These are phyloP conservation scores for Peribatodes rhomboidaria DNA, from an alignment of 2,888 invertebrate genomes.

Conservation along the genomic window DNA sequence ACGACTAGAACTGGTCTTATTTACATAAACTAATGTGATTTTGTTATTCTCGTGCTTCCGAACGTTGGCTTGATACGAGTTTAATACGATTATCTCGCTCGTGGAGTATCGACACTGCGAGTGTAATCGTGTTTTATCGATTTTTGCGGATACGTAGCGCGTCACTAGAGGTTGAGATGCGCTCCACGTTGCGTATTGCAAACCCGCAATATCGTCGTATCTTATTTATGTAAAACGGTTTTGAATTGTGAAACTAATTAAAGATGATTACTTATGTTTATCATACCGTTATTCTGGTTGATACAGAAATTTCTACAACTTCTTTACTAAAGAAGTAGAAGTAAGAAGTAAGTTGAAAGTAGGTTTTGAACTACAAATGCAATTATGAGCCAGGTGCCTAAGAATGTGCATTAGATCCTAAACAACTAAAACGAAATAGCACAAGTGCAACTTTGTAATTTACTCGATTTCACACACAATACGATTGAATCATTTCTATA, in stretches of 20 bases:
- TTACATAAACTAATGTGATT: constrained; percentile 57
- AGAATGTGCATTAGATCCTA: not conserved
- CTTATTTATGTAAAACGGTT: constrained; percentile 33
- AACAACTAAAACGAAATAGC: not conserved
- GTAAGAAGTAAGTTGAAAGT: too few species aligned
- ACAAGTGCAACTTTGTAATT: constrained; percentile 1
- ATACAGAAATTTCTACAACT: not conserved
- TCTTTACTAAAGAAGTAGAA: not conserved
- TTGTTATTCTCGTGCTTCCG: constrained; percentile 45
- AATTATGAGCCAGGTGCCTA: not conserved
- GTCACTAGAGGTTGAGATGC: constrained; percentile 43
- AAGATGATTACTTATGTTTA: constrained; percentile 24
- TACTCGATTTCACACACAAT: constrained; percentile 10
- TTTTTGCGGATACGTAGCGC: constrained; percentile 36
- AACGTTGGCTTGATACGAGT: constrained; percentile 46
- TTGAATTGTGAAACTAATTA: constrained; percentile 38
- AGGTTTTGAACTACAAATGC: not conserved
- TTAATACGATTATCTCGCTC: constrained; percentile 53
- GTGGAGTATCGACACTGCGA: constrained; percentile 40
- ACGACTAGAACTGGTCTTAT: constrained; percentile 46
- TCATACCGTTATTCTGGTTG: constrained; percentile 9
- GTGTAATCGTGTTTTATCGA: constrained; percentile 48
- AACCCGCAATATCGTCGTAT: constrained; percentile 22
- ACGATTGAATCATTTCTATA: not conserved
- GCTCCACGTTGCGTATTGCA: constrained; percentile 17